Conservation (phyloP, 2,797 vertebrate genomes). For the Pogonophryne albipinna region DNA sequence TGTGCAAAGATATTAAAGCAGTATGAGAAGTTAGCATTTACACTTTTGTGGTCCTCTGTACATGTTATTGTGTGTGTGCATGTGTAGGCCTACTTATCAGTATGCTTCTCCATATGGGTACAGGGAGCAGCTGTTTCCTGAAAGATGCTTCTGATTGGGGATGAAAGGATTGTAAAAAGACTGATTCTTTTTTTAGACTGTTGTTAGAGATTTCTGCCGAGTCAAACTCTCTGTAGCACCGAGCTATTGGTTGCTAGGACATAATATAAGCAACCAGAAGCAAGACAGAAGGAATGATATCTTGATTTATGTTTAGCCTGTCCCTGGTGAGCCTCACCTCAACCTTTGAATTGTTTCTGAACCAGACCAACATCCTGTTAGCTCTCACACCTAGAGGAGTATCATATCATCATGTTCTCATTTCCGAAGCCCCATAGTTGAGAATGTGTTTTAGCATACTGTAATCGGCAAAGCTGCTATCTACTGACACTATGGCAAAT, state of each 20-base stretch:
- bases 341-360: conserved; percentile 37
- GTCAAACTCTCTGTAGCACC: conserved; percentile 62
- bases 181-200: not conserved
- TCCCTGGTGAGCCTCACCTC: conserved; percentile 30
- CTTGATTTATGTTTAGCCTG: conserved; percentile 19
- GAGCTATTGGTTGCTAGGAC: conserved; percentile 57
- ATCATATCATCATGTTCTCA: conserved; percentile 32
- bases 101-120: conserved; percentile 39
- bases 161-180: conserved; percentile 31
- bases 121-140: conserved; percentile 51
- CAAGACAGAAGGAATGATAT: conserved; percentile 45
- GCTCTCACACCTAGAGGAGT: conserved; percentile 37
- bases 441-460: conserved; percentile 57
- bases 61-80: conserved; percentile 51
- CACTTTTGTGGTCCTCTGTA: conserved; percentile 78
- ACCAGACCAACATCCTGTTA: conserved; percentile 42
- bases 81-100: conserved; percentile 48
- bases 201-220: conserved; percentile 20
- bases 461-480: conserved; percentile 69
- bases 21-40: conserved; percentile 66
- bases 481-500: conserved; percentile 66
- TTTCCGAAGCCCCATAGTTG: conserved; percentile 25
- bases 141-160: conserved; percentile 29
- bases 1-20: conserved; percentile 64
- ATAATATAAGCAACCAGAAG: conserved; percentile 42